Percentiles rank a stretch among this genome's conserved stretches.
phyloP scores from a whole-genome alignment of 1,140 invertebrate genomes.

The Glomeris maerens region DNA sequence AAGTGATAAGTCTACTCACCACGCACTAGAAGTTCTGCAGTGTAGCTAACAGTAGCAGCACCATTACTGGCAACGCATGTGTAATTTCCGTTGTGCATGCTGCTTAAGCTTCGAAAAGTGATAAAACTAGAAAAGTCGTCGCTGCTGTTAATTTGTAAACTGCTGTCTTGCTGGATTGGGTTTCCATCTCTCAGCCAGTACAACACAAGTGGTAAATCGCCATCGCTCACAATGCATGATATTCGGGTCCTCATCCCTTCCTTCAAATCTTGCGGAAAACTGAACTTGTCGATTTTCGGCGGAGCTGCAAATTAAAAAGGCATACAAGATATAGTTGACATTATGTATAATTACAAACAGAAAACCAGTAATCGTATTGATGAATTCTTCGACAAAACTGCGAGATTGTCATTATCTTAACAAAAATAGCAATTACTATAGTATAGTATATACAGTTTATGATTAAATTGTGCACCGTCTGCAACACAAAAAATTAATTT shows the following conservation, averaged over 20 bases:
- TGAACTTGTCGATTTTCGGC: background rate
- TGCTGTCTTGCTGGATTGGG: background rate
- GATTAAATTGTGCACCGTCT: too few relatives aligned
- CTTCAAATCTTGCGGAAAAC: background rate
- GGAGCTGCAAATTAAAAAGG: too few relatives aligned
- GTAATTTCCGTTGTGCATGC: conserved; percentile 59
- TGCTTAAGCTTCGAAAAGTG: conserved; percentile 13
- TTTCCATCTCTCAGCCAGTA: background rate
- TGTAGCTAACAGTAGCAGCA: conserved; percentile 49
- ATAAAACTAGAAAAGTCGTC: background rate
- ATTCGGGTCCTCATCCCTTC: background rate
- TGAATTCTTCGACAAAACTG: too few relatives aligned
- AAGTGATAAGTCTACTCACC: too few relatives aligned
- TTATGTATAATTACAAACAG: too few relatives aligned
- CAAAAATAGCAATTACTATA: too few relatives aligned
- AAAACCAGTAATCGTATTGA: too few relatives aligned
- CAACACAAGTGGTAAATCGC: background rate
- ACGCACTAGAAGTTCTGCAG: conserved; percentile 43
- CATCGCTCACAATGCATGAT: background rate
- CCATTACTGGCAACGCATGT: conserved; percentile 62
- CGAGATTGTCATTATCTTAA: too few relatives aligned
- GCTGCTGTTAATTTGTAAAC: background rate
- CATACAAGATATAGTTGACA: too few relatives aligned
- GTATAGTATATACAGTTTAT: too few relatives aligned
- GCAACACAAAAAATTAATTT: too few relatives aligned